Percentiles rank a stretch among this genome's conserved stretches.
Evolutionary conservation across 2,113 vertebrate genomes (phyloP).

Genomic region (Leptobrachium ailaonicum): DNA sequence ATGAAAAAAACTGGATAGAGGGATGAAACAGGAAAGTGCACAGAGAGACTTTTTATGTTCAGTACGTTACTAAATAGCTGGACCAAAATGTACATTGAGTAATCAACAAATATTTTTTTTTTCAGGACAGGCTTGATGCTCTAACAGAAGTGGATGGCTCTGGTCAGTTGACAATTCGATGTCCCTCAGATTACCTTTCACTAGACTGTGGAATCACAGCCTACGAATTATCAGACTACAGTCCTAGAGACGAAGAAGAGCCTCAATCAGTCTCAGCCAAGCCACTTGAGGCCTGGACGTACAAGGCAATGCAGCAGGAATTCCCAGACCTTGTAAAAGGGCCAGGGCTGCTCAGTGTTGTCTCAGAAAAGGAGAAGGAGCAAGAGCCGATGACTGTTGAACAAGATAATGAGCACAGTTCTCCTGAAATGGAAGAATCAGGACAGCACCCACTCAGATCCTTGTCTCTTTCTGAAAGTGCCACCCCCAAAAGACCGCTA

Average conservation of each 20-base stretch:
- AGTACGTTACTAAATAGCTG: too few species aligned
- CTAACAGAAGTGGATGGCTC: conserved; percentile 94
- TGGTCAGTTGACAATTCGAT: conserved; percentile 95
- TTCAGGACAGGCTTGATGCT: conserved; percentile 89
- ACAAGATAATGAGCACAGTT: conserved; percentile 50
- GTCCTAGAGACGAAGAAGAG: conserved; percentile 87
- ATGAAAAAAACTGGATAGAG: too few species aligned
- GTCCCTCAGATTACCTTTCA: conserved; percentile 95
- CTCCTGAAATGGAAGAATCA: conserved; percentile 52
- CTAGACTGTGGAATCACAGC: conserved; percentile 97
- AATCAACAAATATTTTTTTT: neutral
- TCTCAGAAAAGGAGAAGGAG: conserved; percentile 57
- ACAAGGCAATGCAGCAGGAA: conserved; percentile 76
- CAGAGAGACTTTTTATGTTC: too few species aligned
- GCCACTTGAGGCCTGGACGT: conserved; percentile 73
- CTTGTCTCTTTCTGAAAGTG: conserved; percentile 63
- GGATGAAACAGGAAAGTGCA: too few species aligned
- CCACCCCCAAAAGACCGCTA: conserved; percentile 78
- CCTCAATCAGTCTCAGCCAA: conserved; percentile 68
- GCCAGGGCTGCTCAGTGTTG: conserved; percentile 77
- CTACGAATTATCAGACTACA: conserved; percentile 93
- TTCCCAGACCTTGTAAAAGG: conserved; percentile 79
- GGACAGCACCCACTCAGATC: conserved; percentile 48
- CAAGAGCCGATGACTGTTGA: conserved; percentile 57
- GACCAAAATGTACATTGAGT: too few species aligned